phyloP scores from a whole-genome alignment of 2,888 invertebrate species.

The Merodon equestris region DNA sequence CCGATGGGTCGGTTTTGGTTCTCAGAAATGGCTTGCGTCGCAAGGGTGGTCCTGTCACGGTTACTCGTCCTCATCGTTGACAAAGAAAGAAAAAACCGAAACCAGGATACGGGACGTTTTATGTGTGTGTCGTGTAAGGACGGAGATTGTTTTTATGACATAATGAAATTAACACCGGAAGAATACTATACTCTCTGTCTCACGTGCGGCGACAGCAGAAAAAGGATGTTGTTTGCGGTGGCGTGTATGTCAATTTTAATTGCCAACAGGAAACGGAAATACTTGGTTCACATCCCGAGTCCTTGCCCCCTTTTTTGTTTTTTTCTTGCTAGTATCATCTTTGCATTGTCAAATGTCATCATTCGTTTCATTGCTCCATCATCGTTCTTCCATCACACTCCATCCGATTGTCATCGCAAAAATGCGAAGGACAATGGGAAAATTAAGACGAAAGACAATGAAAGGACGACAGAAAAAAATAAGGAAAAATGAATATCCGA shows the following conservation, averaged over 20 bases:
- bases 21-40: constrained; percentile 24
- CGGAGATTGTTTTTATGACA: constrained; percentile 59
- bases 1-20: too few species aligned
- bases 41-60: constrained; percentile 40
- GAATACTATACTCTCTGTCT: constrained; percentile 51
- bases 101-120: constrained; percentile 45
- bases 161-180: constrained; percentile 69
- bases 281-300: constrained; percentile 31
- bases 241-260: constrained; percentile 54
- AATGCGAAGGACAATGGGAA: background rate
- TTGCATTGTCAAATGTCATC: constrained; percentile 43
- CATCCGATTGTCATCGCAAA: background rate
- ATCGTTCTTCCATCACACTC: background rate
- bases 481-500: constrained; percentile 30
- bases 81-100: too few species aligned
- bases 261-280: constrained; percentile 34
- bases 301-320: background rate
- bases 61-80: background rate
- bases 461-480: constrained; percentile 11
- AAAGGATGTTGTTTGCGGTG: constrained; percentile 17
- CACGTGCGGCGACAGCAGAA: constrained; percentile 42
- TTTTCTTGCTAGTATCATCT: background rate
- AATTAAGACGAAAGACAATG: constrained; percentile 23
- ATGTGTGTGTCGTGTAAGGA: constrained; percentile 36
- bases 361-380: constrained; percentile 24